Evolutionary conservation across 2,113 vertebrate genomes (phyloP).

Genomic region (Mesoclemmys tuberculata): DNA sequence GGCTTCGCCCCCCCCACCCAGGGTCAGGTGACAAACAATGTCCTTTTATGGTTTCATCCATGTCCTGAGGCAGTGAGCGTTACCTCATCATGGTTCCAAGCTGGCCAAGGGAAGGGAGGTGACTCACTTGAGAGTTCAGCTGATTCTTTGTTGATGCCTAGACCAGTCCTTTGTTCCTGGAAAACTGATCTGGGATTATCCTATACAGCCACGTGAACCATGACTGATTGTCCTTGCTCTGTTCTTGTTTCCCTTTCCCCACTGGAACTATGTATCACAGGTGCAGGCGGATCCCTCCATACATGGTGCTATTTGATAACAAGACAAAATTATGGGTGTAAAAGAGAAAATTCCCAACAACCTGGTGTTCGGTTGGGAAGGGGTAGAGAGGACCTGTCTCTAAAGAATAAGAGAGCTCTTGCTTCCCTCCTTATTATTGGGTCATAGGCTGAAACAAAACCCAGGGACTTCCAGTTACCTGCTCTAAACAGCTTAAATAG

Average conservation of each 20-base stretch:
- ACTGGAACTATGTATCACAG: background rate
- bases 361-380: no score
- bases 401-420: background rate
- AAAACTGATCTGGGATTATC: no score
- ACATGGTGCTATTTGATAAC: background rate
- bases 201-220: background rate
- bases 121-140: no score
- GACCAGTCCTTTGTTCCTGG: no score
- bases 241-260: background rate
- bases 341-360: background rate
- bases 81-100: no score
- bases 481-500: no score
- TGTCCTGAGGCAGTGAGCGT: no score
- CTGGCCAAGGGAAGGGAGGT: no score
- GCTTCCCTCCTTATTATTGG: background rate
- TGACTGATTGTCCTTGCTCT: background rate
- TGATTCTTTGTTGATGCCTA: no score
- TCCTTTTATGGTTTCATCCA: no score
- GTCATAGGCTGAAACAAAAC: background rate
- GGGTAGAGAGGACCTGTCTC: background rate
- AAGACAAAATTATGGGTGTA: background rate
- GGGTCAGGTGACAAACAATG: no score
- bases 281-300: background rate
- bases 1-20: no score
- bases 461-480: background rate